Conservation (phyloP, 2,797 vertebrate genomes). For the Alcedo atthis region DNA sequence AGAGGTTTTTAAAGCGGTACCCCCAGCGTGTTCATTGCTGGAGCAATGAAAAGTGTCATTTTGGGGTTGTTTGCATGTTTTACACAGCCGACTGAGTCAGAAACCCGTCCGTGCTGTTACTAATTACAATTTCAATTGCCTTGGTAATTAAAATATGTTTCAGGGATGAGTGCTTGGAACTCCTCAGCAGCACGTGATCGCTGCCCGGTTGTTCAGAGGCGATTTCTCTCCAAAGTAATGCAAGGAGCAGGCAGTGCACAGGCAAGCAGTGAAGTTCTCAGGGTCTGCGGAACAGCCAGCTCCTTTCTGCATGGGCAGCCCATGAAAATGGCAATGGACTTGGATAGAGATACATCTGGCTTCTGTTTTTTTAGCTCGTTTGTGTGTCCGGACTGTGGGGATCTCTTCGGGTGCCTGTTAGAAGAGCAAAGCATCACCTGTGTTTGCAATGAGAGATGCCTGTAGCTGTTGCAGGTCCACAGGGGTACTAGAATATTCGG, state of each 20-base stretch:
- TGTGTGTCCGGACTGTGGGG: rapidly evolving
- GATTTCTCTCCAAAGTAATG: background rate
- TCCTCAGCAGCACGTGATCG: background rate
- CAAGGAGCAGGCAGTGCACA: background rate
- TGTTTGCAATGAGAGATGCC: background rate
- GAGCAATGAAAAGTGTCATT: background rate
- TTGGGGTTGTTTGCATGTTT: background rate
- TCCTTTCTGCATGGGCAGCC: background rate
- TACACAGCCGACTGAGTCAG: background rate
- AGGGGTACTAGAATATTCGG: background rate
- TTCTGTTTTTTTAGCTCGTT: rapidly evolving
- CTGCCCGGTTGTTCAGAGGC: background rate
- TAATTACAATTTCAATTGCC: slow-evolving; percentile 52
- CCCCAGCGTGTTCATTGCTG: no score
- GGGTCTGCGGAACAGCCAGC: background rate
- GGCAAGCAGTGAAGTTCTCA: background rate
- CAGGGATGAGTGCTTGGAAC: slow-evolving; percentile 17
- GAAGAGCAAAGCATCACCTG: background rate
- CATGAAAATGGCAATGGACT: background rate
- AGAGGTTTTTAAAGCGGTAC: background rate
- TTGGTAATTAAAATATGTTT: slow-evolving; percentile 49
- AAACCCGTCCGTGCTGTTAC: background rate
- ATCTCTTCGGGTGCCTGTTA: background rate
- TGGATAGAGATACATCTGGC: rapidly evolving
- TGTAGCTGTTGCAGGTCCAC: background rate